phyloP scores from a whole-genome alignment of 2,797 vertebrate species.

The Fratercula arctica region DNA sequence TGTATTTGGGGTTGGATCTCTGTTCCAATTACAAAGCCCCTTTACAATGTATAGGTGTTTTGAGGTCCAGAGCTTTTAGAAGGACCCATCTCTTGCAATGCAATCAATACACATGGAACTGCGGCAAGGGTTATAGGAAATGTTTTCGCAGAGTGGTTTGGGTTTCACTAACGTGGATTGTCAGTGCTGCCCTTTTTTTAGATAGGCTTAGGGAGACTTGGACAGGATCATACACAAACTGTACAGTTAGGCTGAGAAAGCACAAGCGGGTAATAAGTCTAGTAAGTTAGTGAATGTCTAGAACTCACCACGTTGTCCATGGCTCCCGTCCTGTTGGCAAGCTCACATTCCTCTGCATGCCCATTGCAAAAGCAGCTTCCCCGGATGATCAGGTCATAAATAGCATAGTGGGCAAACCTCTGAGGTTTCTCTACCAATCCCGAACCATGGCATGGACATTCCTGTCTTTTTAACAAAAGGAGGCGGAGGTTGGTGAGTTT shows the following conservation, averaged over 20 bases:
- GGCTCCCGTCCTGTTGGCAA: constrained; percentile 10
- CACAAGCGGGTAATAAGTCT: background rate
- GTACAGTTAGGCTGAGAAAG: background rate
- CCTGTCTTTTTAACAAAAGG: constrained; percentile 83
- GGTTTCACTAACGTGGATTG: background rate
- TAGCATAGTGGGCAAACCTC: constrained; percentile 80
- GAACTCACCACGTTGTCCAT: constrained; percentile 65
- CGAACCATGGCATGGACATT: constrained; percentile 71
- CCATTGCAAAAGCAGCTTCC: constrained; percentile 91
- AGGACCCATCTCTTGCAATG: background rate
- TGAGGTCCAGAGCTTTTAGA: background rate
- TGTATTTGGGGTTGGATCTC: background rate
- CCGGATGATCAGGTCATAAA: constrained; percentile 85
- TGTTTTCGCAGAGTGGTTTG: background rate
- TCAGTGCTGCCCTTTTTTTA: background rate
- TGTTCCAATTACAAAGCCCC: background rate
- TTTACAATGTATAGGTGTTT: background rate
- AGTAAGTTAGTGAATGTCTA: background rate
- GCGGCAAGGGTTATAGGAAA: background rate
- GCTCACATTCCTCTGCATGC: constrained; percentile 84
- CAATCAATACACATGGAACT: background rate
- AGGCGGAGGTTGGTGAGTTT: constrained; percentile 88
- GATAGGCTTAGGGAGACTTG: background rate
- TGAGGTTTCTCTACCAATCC: constrained; percentile 65
- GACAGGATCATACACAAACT: background rate